Evolutionary conservation across 2,888 invertebrate species (phyloP), one percentile per base, ranked within the genome.

Genomic region (Rhogogaster chlorosoma): DNA sequence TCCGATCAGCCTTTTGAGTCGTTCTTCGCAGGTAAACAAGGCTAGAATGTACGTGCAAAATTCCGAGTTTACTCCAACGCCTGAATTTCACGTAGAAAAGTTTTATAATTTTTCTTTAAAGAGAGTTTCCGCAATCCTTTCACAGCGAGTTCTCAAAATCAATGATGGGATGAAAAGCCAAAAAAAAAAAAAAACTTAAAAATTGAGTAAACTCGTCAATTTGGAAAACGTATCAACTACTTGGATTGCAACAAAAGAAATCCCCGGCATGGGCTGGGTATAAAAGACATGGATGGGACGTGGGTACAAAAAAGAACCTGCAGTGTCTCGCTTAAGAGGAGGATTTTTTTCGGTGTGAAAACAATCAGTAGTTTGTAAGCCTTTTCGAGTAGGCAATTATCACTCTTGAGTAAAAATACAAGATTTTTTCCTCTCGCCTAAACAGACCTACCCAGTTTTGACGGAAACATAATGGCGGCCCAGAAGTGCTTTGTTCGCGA

Each of bases 11-110:
- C 70, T 53, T 70, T 80, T 80, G 53, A 85, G 32, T 49, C 22
- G 64, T 36, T 78, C 26, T 64, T 64, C 29, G 2, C 80, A 80
- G 80, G 80, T 80, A 80, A 85, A 85, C 70, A 67, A 70, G 53
- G 26, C 36, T 29, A n/a, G 49, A 70, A 49, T 53, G 2, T 64
- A 71, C 70, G 53, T 36, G 70, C 70, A 71, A 67, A 82, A 42
- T 73, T 73, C 71, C n/a, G n/a, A 26, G 42, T 4, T 42, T 18
- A 32, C 12, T 15, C 32, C 12, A 32, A 7, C 32, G 29, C 32
- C 12, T 12, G 67, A 1, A 1, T 67, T 67, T 18, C 18, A 67
- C 6, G 67, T 32, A 12, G 67, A 67, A 67, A 32, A 67, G 12
- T 67, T 32, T 12, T 1, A 67, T 6, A 32, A 67, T 32, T 61